Evolutionary conservation across 2,113 vertebrate genomes (phyloP).

Genomic region (Chauna torquata): DNA sequence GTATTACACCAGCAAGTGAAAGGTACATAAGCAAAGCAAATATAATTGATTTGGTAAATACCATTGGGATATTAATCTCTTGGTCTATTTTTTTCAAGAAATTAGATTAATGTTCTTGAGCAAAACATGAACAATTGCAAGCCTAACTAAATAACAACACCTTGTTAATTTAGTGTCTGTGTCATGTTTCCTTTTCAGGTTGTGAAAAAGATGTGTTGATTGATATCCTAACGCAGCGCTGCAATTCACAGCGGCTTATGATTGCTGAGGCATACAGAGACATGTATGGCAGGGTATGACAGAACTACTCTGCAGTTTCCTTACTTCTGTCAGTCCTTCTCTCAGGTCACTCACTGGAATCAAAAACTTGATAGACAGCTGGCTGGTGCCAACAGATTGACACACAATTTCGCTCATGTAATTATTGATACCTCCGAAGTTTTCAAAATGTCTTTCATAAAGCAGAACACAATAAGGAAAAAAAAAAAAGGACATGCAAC

Average conservation of each 20-base stretch:
- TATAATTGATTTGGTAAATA: neutral
- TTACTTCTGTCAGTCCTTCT: neutral
- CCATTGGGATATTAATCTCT: neutral
- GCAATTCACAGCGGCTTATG: slow-evolving; percentile 76
- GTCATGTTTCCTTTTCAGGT: slow-evolving; percentile 51
- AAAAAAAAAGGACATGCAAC: neutral
- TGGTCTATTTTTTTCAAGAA: neutral
- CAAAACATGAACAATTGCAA: neutral
- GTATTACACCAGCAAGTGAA: neutral
- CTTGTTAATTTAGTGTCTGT: neutral
- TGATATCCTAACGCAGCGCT: slow-evolving; percentile 76
- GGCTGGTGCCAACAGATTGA: neutral
- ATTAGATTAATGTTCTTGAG: neutral
- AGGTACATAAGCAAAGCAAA: neutral
- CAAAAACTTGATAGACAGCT: neutral
- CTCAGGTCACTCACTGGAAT: neutral
- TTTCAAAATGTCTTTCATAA: neutral
- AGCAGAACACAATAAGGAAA: neutral
- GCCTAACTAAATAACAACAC: neutral
- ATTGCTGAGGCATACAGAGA: slow-evolving; percentile 73
- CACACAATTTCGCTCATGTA: neutral
- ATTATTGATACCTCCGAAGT: neutral
- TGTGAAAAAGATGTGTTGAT: slow-evolving; percentile 81
- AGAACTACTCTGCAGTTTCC: neutral
- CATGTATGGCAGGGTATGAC: slow-evolving; percentile 72